Conservation (phyloP, 2,888 invertebrate genomes). For the Erebia ligea region DNA sequence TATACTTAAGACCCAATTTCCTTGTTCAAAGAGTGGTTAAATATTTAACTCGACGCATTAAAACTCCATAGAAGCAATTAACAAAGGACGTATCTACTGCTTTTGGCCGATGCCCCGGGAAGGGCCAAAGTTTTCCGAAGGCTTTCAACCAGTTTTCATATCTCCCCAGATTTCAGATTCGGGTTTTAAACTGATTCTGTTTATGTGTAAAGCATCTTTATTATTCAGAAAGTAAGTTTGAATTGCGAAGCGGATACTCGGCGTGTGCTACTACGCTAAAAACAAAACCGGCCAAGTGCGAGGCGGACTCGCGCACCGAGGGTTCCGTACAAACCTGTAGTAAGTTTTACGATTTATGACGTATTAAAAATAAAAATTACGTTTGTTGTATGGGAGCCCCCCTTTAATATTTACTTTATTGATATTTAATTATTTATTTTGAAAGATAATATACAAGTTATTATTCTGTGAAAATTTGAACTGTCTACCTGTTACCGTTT, state of each 20-base stretch:
- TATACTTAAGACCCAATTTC: neutral
- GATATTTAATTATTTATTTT: too few species aligned
- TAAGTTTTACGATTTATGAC: too few species aligned
- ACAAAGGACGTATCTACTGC: neutral
- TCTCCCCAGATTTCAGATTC: neutral
- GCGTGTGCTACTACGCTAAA: neutral
- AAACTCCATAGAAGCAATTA: neutral
- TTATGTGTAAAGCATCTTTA: neutral
- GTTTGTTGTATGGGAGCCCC: too few species aligned
- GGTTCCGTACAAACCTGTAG: too few species aligned
- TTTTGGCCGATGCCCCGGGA: neutral
- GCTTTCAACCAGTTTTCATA: conserved; percentile 9
- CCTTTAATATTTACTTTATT: too few species aligned
- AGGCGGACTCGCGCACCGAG: too few species aligned
- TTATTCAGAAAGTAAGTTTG: neutral
- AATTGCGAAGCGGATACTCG: neutral
- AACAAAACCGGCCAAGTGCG: too few species aligned
- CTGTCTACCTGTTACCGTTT: too few species aligned
- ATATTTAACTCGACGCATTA: neutral
- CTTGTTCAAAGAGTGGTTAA: neutral
- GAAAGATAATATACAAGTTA: too few species aligned
- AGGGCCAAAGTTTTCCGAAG: neutral
- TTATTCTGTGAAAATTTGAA: too few species aligned
- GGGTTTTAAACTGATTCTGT: neutral
- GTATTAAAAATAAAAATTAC: too few species aligned